These are phyloP conservation scores for Antedon mediterranea DNA, from an alignment of 53 echinoderm and acorn worm genomes.

Conservation along the genomic window DNA sequence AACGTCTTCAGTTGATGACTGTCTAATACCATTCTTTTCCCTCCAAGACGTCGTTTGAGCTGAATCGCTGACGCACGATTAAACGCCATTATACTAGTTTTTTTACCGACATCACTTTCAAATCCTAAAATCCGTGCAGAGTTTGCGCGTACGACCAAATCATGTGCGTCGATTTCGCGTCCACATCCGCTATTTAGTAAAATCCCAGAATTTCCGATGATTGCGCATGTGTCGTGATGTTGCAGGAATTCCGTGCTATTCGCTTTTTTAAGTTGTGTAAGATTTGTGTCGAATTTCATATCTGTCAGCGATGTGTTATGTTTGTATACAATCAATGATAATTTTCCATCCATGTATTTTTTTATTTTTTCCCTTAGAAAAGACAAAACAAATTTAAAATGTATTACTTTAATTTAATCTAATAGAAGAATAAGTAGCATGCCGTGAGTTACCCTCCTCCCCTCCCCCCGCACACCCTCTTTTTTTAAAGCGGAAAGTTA, in stretches of 20 bases:
- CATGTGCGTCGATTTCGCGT: slow-evolving; percentile 12
- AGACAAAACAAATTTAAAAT: neutral
- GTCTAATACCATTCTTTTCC: neutral
- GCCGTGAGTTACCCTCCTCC: too few relatives aligned
- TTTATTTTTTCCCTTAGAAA: neutral
- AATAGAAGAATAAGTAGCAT: too few relatives aligned
- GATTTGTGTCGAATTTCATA: neutral
- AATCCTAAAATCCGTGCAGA: slow-evolving; percentile 4
- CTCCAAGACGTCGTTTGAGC: neutral
- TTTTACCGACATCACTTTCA: slow-evolving; percentile 5
- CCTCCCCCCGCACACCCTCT: too few relatives aligned
- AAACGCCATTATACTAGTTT: slow-evolving; percentile 10
- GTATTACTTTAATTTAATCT: too few relatives aligned
- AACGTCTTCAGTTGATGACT: neutral
- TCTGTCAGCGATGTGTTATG: neutral
- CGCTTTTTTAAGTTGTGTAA: neutral
- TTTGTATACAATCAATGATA: neutral
- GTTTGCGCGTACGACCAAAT: slow-evolving; percentile 12
- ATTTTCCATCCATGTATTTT: neutral
- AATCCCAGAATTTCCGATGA: slow-evolving; percentile 12
- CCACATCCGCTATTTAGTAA: slow-evolving; percentile 5
- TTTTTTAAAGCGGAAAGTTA: too few relatives aligned
- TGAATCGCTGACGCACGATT: neutral
- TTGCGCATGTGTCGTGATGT: slow-evolving; percentile 2
- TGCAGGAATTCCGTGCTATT: neutral